Base-by-base conservation (phyloP, 2,888 invertebrate species). In the Smittia aterrima region DNA sequence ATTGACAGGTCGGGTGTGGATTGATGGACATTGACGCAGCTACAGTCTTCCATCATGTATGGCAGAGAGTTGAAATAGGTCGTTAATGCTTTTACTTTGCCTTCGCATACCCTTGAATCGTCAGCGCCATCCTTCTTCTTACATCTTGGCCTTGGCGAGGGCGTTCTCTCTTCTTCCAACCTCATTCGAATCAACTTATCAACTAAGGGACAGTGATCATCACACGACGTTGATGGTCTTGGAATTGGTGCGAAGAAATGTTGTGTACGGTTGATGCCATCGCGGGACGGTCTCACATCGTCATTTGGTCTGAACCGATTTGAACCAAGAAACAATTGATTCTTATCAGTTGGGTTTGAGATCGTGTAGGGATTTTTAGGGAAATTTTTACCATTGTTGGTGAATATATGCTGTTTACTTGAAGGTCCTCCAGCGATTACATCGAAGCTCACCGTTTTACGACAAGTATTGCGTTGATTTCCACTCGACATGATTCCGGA, bases 41-140 rank as follows among this genome's bases (percentile, higher is more conserved):
- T 70, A 18, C 70, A 70, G 1, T 72, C 72, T 9, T 62, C 16
- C 11, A 20, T 22, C 40, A 62, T 40, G 18, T 62, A 72, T 9
- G 58, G 58, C 13, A 72, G n/a, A 1, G 72, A 7, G 22, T 72
- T 72, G 13, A 91, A 92, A 80, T 89, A 90, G 79, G 88, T 88
- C 0, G 90, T 85, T 75, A 92, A 82, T 53, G 88, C 89, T 75
- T 88, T 89, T 0, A 92, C 91, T 80, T 89, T 87, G 0, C 90
- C 90, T 75, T 86, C 86, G 0, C 90, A 88, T 20, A 90, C 86
- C 75, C 25, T 1, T 20, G 18, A n/a, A 62, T 68, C 38, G 2
- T 62, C 54, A 16, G 7, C 18, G 4, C 64, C 32, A 7, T 62
- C n/a, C n/a, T n/a, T n/a, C 27, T 71, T 53, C 58, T 16, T 62